Percentiles rank a stretch among this genome's conserved stretches.
Evolutionary conservation across 2,888 invertebrate genomes (phyloP).

Genomic region (Trissolcus japonicus): DNA sequence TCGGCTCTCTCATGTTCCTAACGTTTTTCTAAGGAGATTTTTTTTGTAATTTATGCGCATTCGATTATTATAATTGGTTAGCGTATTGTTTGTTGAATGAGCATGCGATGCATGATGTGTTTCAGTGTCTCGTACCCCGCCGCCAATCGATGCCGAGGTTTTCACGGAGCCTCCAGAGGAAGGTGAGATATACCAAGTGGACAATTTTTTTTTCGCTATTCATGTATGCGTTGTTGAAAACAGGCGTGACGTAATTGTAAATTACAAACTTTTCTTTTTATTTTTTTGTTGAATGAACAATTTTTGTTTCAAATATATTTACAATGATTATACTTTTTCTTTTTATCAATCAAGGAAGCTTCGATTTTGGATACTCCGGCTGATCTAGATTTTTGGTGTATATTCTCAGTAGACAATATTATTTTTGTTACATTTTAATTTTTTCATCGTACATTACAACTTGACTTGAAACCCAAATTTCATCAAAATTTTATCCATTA

Average conservation of each 20-base stretch:
- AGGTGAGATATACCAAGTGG: slow-evolving; percentile 60
- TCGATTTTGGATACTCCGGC: background rate
- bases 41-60: slow-evolving; percentile 50
- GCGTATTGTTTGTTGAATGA: slow-evolving; percentile 69
- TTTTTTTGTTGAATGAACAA: background rate
- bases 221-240: slow-evolving; percentile 42
- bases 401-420: background rate
- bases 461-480: no score
- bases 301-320: background rate
- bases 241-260: slow-evolving; percentile 30
- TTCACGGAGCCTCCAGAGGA: slow-evolving; percentile 77
- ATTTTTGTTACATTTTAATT: no score
- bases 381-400: slow-evolving; percentile 1
- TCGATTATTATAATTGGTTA: slow-evolving; percentile 52
- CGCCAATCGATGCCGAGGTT: slow-evolving; percentile 77
- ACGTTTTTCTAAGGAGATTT: slow-evolving; percentile 29
- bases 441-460: no score
- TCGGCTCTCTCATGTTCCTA: slow-evolving; percentile 45
- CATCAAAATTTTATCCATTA: no score
- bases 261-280: background rate
- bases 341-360: background rate
- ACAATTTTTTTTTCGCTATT: slow-evolving; percentile 18
- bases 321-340: background rate
- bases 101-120: slow-evolving; percentile 76
- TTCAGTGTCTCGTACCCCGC: slow-evolving; percentile 82